A percentile compares a stretch with the other conserved stretches of the same genome.
These are phyloP conservation scores for Caracal caracal DNA, from an alignment of 2,113 vertebrate genomes.

Conservation along the genomic window DNA sequence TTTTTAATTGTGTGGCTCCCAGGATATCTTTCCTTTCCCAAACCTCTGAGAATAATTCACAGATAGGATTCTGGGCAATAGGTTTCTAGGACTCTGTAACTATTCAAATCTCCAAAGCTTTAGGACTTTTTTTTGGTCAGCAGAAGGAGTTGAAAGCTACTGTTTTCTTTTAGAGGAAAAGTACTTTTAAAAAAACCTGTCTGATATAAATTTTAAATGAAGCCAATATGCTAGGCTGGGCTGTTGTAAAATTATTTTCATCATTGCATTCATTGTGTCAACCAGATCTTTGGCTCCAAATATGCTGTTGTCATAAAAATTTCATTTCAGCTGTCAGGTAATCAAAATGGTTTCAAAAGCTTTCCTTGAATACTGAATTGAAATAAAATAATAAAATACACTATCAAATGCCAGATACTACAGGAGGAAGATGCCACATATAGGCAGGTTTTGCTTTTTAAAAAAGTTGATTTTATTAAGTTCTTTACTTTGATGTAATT, in stretches of 20 bases:
- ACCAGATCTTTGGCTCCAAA: constrained; percentile 64
- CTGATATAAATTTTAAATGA: constrained; percentile 70
- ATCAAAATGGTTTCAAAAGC: constrained; percentile 71
- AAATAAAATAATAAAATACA: constrained; percentile 71
- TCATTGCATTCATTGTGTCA: constrained; percentile 66
- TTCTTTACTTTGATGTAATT: constrained; percentile 46
- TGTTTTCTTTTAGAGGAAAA: constrained; percentile 57
- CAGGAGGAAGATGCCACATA: constrained; percentile 58
- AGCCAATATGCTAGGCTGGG: constrained; percentile 47
- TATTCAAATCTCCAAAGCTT: constrained; percentile 16
- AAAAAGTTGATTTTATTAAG: constrained; percentile 58
- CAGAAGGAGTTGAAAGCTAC: constrained; percentile 44
- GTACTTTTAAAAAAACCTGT: neutral
- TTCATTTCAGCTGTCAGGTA: constrained; percentile 72
- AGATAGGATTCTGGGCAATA: neutral
- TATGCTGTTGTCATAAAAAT: constrained; percentile 65
- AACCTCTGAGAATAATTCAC: constrained; percentile 42
- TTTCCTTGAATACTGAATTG: constrained; percentile 64
- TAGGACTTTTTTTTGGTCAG: constrained; percentile 10
- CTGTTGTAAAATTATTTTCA: constrained; percentile 67
- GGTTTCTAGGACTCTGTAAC: neutral
- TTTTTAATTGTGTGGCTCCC: constrained; percentile 32
- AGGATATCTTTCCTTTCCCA: constrained; percentile 17
- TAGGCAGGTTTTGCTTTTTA: constrained; percentile 50
- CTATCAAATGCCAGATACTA: constrained; percentile 44